Percentiles rank a stretch among this genome's conserved stretches.
These are phyloP conservation scores for Drosophila parabipectinata DNA, from an alignment of 1,140 invertebrate genomes.

Conservation along the genomic window DNA sequence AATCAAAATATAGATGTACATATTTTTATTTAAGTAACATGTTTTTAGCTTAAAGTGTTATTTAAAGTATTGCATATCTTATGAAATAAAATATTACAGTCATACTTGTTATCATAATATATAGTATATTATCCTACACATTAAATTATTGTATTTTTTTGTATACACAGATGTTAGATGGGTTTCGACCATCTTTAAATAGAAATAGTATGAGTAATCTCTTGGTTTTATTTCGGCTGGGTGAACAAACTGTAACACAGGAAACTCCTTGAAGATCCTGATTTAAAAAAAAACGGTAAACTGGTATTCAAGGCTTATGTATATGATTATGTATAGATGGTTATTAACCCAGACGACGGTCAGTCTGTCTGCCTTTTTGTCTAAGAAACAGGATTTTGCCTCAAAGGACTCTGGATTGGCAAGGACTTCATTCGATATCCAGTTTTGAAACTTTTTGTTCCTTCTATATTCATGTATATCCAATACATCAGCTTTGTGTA, in stretches of 20 bases:
- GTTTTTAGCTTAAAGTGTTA: too few relatives aligned
- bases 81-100: too few relatives aligned
- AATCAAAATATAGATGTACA: too few relatives aligned
- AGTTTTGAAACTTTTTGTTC: neutral
- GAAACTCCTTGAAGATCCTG: constrained; percentile 3
- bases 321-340: neutral
- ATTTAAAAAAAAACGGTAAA: neutral
- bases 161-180: neutral
- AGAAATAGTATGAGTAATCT: neutral
- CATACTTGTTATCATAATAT: too few relatives aligned
- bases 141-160: neutral
- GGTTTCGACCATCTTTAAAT: neutral
- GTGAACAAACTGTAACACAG: constrained; percentile 14
- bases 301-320: constrained; percentile 3
- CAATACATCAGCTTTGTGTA: neutral
- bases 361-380: constrained; percentile 22
- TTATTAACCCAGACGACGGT: constrained; percentile 17
- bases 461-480: neutral
- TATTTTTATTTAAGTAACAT: too few relatives aligned
- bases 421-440: neutral
- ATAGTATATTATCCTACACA: neutral
- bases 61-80: too few relatives aligned
- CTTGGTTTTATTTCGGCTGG: neutral
- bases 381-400: constrained; percentile 18
- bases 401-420: constrained; percentile 18